A percentile compares a stretch with the other conserved stretches of the same genome.
These are phyloP conservation scores for Griposia aprilina DNA, from an alignment of 2,888 invertebrate species.

Conservation along the genomic window DNA sequence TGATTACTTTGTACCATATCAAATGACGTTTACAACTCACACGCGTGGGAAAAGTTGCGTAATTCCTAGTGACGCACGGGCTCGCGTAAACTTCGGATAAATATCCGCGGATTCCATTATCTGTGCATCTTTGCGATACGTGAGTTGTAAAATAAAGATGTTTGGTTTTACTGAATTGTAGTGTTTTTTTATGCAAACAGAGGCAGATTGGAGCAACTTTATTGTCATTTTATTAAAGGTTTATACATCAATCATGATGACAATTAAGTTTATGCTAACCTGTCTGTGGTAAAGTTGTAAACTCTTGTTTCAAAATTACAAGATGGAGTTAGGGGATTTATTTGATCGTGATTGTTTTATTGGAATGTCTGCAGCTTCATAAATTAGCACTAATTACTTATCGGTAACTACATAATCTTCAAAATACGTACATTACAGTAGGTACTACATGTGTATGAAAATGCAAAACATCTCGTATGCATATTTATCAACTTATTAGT, in stretches of 20 bases:
- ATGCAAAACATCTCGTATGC: constrained; percentile 18
- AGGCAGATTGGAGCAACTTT: not conserved
- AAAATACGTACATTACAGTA: not conserved
- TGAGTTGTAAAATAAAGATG: constrained; percentile 5
- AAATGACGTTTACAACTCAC: constrained; percentile 44
- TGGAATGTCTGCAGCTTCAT: constrained; percentile 8
- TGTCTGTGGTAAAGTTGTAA: not conserved
- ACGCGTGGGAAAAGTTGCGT: constrained; percentile 57
- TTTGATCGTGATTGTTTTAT: not conserved
- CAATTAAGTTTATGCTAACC: not conserved
- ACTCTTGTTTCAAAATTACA: not conserved
- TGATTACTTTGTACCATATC: constrained; percentile 55
- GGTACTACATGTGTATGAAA: not conserved
- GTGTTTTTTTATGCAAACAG: constrained; percentile 12
- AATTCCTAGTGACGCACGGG: constrained; percentile 38
- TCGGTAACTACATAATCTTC: constrained; percentile 3
- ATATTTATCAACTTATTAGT: not conserved
- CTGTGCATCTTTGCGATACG: constrained; percentile 1
- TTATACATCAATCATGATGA: not conserved
- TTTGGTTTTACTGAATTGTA: not conserved
- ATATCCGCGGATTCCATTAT: constrained; percentile 28
- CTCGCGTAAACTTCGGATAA: constrained; percentile 18
- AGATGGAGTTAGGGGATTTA: not conserved
- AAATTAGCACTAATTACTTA: constrained; percentile 7
- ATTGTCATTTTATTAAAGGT: not conserved